Evolutionary conservation across 2,888 invertebrate genomes (phyloP).

Genomic region (Cyclophora albipunctata): DNA sequence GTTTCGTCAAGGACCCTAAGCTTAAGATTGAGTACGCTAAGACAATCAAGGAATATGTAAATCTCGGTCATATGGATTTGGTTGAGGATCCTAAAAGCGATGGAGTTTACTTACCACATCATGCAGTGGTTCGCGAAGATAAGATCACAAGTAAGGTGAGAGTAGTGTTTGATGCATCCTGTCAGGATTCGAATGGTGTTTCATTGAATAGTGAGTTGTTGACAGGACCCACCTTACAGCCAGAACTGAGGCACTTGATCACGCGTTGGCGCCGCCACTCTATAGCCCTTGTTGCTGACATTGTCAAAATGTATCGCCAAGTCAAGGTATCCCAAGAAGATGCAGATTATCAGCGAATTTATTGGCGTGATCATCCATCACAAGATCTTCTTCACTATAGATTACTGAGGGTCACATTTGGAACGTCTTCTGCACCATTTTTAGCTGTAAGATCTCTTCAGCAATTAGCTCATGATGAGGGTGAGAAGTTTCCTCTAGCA

Average conservation of each 20-base stretch:
- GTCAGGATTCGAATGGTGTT: conserved; percentile 5
- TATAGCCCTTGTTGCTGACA: conserved; percentile 9
- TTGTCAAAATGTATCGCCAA: conserved; percentile 13
- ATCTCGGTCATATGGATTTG: conserved; percentile 9
- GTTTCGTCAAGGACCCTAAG: background rate
- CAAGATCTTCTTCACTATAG: conserved; percentile 9
- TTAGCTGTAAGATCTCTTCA: conserved; percentile 22
- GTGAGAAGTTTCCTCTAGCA: conserved; percentile 8
- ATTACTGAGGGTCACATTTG: conserved; percentile 17
- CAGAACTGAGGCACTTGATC: conserved; percentile 8
- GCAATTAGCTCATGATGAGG: conserved; percentile 22
- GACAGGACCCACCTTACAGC: conserved; percentile 13
- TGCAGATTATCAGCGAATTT: conserved; percentile 6
- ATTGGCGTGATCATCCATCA: conserved; percentile 6
- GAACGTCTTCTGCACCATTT: conserved; percentile 20
- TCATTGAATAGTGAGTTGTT: conserved; percentile 15
- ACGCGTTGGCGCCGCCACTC: conserved; percentile 10
- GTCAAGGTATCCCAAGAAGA: background rate
- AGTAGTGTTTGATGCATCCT: conserved; percentile 20
- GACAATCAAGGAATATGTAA: background rate
- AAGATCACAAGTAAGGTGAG: conserved; percentile 19
- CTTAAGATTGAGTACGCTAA: background rate
- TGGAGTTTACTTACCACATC: conserved; percentile 11
- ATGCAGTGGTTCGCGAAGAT: conserved; percentile 15
- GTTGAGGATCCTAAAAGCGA: background rate